Conservation (phyloP, 2,113 vertebrate genomes). For the Lamprotornis superbus region DNA sequence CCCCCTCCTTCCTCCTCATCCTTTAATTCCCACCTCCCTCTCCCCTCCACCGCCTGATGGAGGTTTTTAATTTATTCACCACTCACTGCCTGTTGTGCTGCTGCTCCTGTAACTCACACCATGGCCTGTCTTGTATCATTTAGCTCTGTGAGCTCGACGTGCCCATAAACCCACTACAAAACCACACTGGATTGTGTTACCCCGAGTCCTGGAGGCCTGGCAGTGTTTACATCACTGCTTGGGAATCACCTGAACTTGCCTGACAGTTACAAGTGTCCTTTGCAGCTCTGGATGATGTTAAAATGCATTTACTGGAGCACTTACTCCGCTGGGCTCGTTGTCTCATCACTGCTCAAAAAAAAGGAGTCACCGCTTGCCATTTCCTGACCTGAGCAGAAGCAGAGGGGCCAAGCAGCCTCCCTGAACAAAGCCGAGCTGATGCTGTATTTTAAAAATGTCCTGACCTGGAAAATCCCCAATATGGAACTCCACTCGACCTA, state of each 20-base stretch:
- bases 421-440: background rate
- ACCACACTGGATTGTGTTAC: background rate
- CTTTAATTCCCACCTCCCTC: background rate
- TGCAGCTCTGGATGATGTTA: background rate
- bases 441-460: conserved; percentile 54
- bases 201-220: background rate
- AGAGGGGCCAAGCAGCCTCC: background rate
- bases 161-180: background rate
- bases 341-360: background rate
- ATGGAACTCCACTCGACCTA: conserved; percentile 73
- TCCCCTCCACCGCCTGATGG: background rate
- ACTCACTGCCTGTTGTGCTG: background rate
- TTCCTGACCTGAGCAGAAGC: background rate
- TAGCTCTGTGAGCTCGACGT: background rate
- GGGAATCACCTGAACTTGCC: conserved; percentile 15
- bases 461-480: conserved; percentile 76
- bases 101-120: background rate
- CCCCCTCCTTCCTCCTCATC: background rate
- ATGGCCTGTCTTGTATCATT: background rate
- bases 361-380: background rate
- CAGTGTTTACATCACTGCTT: background rate
- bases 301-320: background rate
- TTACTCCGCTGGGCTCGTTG: background rate
- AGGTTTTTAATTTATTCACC: conserved; percentile 28
- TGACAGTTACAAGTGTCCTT: conserved; percentile 49